These are phyloP conservation scores for Myotis findleyi DNA, from an alignment of 2,797 vertebrate species.

Conservation along the genomic window DNA sequence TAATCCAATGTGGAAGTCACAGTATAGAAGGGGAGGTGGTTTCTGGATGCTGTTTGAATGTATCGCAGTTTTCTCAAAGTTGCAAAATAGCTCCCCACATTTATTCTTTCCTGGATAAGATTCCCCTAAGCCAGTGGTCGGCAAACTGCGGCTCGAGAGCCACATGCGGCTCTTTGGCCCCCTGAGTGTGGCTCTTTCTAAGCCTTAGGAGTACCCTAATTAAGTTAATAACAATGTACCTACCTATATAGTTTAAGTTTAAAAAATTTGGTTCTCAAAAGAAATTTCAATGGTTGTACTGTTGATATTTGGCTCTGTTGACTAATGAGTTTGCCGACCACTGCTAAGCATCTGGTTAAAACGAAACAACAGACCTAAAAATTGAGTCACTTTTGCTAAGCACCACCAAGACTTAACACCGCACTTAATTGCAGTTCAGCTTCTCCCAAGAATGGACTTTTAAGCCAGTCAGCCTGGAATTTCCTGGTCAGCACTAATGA, in stretches of 20 bases:
- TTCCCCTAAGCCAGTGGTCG: neutral
- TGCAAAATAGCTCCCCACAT: neutral
- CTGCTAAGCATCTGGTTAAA: neutral
- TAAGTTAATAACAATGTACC: too few relatives aligned
- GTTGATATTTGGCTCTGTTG: too few relatives aligned
- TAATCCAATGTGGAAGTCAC: neutral
- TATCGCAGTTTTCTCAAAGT: conserved; percentile 44
- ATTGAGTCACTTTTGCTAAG: neutral
- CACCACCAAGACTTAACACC: neutral
- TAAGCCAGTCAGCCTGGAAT: neutral
- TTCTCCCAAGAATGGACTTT: neutral
- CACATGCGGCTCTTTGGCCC: too few relatives aligned
- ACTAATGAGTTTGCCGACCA: too few relatives aligned
- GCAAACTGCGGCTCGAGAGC: too few relatives aligned
- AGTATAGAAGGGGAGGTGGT: neutral
- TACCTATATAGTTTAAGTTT: too few relatives aligned
- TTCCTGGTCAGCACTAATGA: neutral
- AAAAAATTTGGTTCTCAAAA: too few relatives aligned
- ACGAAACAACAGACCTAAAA: neutral
- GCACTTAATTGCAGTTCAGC: neutral
- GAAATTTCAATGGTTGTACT: too few relatives aligned
- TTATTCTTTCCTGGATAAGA: neutral
- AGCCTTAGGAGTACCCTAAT: too few relatives aligned
- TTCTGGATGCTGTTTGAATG: conserved; percentile 3
- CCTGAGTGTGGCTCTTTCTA: too few relatives aligned